These are phyloP conservation scores for Plectropomus leopardus DNA, from an alignment of 2,113 vertebrate genomes.

Conservation along the genomic window DNA sequence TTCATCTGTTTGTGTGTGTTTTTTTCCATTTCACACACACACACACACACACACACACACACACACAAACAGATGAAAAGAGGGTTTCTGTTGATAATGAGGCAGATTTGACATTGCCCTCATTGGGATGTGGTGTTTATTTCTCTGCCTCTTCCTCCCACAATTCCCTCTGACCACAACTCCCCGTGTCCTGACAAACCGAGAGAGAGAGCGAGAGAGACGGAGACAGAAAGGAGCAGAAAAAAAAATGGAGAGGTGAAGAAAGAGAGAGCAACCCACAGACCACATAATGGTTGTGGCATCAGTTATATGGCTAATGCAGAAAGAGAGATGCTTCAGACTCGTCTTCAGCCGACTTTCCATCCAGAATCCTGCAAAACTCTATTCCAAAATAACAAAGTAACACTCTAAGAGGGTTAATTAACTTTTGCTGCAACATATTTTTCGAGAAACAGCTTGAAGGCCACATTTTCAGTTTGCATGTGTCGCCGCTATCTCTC, in stretches of 20 bases:
- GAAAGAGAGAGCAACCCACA: constrained; percentile 73
- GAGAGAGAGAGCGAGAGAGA: constrained; percentile 46
- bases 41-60: constrained; percentile 1
- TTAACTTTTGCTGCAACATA: neutral
- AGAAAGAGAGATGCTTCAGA: constrained; percentile 7
- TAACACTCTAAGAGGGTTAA: neutral
- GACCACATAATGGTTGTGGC: constrained; percentile 73
- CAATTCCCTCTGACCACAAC: constrained; percentile 72
- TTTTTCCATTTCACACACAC: too few relatives aligned
- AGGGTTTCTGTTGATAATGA: constrained; percentile 61
- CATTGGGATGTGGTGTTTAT: constrained; percentile 64
- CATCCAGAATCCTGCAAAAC: neutral
- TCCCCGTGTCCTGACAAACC: constrained; percentile 68
- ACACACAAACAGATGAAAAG: constrained; percentile 2
- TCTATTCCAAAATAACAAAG: neutral
- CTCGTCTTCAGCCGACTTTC: neutral
- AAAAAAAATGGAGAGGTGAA: constrained; percentile 55
- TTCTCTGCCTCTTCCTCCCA: constrained; percentile 59
- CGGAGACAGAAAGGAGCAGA: constrained; percentile 28
- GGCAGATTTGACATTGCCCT: constrained; percentile 58
- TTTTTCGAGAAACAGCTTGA: neutral
- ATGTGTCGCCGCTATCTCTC: constrained; percentile 16
- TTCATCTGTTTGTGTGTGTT: too few relatives aligned
- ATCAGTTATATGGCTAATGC: constrained; percentile 63
- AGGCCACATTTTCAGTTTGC: neutral